Conservation (phyloP, 2,113 vertebrate genomes). For the Tympanuchus pallidicinctus region DNA sequence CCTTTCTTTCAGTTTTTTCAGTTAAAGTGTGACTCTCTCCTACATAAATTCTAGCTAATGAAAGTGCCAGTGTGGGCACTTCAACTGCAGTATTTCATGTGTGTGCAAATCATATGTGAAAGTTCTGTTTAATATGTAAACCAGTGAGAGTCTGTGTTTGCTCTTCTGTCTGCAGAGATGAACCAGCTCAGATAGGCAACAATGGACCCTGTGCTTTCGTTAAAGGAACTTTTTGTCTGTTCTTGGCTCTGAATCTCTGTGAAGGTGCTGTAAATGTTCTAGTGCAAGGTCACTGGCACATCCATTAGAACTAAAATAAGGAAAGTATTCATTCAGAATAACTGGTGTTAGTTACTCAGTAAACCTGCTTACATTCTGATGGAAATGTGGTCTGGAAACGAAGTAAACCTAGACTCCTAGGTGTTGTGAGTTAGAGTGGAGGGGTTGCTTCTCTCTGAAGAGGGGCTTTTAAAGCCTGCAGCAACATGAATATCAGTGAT, state of each 20-base stretch:
- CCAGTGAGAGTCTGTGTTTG: neutral
- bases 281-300: neutral
- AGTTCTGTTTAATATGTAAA: neutral
- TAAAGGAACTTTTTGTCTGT: neutral
- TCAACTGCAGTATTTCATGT: neutral
- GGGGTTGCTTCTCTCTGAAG: neutral
- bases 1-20: neutral
- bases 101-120: neutral
- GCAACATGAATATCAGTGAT: neutral
- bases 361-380: neutral
- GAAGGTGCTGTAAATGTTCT: neutral
- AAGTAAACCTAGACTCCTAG: neutral
- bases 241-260: neutral
- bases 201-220: neutral
- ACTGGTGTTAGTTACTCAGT: neutral
- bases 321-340: neutral
- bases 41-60: neutral
- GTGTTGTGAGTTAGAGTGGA: neutral
- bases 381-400: neutral
- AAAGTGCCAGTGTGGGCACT: neutral
- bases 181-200: neutral
- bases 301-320: neutral
- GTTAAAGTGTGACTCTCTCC: neutral
- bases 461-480: neutral
- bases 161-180: conserved; percentile 2